A percentile compares a stretch with the other conserved stretches of the same genome.
These are phyloP conservation scores for Corythoichthys intestinalis DNA, from an alignment of 2,113 vertebrate species.

Conservation along the genomic window DNA sequence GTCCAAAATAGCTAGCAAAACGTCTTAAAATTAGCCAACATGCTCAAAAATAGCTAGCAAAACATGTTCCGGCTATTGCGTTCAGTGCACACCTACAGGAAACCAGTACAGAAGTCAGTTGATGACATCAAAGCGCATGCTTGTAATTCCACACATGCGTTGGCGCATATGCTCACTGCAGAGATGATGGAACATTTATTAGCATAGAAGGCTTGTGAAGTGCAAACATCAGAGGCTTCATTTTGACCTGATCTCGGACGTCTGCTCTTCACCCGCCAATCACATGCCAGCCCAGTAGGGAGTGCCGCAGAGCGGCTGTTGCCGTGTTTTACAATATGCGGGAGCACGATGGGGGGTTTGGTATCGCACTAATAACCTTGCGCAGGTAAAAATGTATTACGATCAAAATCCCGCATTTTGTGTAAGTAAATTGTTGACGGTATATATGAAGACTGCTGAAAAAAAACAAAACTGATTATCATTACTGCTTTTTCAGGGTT, in stretches of 20 bases:
- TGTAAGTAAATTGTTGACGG: not conserved
- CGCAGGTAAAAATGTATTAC: too few species aligned
- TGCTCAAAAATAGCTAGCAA: too few species aligned
- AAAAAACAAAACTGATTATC: not conserved
- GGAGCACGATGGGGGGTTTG: too few species aligned
- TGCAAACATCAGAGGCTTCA: not conserved
- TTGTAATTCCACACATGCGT: not conserved
- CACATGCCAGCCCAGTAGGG: not conserved
- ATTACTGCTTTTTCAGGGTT: too few species aligned
- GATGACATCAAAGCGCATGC: not conserved
- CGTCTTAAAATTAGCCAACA: too few species aligned
- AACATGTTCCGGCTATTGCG: too few species aligned
- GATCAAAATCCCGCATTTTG: too few species aligned
- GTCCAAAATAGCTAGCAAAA: too few species aligned
- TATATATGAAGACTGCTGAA: not conserved
- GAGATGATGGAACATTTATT: conserved; percentile 4
- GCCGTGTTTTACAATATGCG: too few species aligned
- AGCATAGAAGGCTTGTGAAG: not conserved
- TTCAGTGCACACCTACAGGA: not conserved
- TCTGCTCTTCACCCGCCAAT: conserved; percentile 3
- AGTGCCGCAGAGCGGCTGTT: not conserved
- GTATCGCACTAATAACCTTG: too few species aligned
- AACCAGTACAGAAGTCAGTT: not conserved
- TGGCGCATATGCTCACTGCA: not conserved
- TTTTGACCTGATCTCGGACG: not conserved